Evolutionary conservation across 2,888 invertebrate genomes (phyloP), one percentile per base, ranked within the genome.

Genomic region (Acanthococcus lagerstroemiae): DNA sequence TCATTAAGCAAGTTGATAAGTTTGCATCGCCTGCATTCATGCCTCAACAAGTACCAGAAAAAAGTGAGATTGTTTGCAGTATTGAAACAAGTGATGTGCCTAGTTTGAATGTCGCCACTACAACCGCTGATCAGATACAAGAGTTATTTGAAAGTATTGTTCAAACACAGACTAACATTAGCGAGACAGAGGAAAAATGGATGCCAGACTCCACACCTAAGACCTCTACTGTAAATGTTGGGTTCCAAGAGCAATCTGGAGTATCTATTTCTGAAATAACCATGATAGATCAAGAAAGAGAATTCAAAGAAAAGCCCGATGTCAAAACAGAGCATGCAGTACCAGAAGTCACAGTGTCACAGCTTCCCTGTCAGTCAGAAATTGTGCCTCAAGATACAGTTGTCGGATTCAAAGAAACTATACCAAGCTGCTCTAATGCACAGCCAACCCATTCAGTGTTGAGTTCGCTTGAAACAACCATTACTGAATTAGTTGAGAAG

Each of bases 51-150:
- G 71, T 76, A 5, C 72, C 76, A 4, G 70, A 83, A 65, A 79
- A 79, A 60, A 80, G 79, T 70, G 81, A 85, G 79, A 76, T 82
- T 25, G 75, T 81, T 56, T 73, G 82, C 15, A 77, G 78, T 67
- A 76, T 78, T 25, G 77, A 78, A 72, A 75, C 77, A 12, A 78
- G 77, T 15, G 79, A 80, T 72, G 75, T 79, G n/a, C 70, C 74
- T 50, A 68, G 69, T 24, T 71, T 72, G 37, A 70, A 68, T 60
- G 21, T 60, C 0, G 48, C 21, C 7, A 48, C 60, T 4, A 60
- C 60, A 4, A 19, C 26, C 21, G 69, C 71, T 55, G 68, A 67
- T 67, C 58, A 68, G 48, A 67, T 70, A 21, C 73, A 73, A 58
- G 69, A 71, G 7, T 72, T 73, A 65, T 72, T 72, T 69, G 76